Evolutionary conservation across 1,140 invertebrate genomes (phyloP).

Genomic region (Chrysomallon squamiferum): DNA sequence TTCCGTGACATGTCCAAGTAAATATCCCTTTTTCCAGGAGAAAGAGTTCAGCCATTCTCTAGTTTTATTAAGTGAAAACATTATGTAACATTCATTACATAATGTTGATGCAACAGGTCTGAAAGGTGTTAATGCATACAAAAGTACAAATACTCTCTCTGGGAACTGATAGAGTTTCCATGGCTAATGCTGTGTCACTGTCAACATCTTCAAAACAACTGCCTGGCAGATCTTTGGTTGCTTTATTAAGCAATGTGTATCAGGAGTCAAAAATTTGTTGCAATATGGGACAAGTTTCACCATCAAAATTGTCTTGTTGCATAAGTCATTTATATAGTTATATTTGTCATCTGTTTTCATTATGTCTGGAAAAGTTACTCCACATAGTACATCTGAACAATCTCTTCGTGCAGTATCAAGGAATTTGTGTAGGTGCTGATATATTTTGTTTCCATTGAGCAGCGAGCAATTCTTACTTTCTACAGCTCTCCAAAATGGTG

Average conservation of each 20-base stretch:
- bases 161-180: background rate
- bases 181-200: background rate
- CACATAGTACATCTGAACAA: constrained; percentile 6
- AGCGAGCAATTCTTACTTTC: constrained; percentile 19
- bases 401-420: constrained; percentile 11
- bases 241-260: too few species aligned
- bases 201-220: background rate
- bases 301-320: too few species aligned
- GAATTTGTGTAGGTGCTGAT: constrained; percentile 9
- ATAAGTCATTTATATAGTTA: background rate
- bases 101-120: too few species aligned
- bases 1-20: too few species aligned
- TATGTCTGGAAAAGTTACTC: constrained; percentile 13
- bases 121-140: background rate
- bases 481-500: constrained; percentile 21
- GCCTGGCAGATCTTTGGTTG: background rate
- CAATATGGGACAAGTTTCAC: too few species aligned
- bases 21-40: too few species aligned
- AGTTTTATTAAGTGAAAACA: background rate
- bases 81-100: background rate
- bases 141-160: background rate
- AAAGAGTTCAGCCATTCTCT: too few species aligned
- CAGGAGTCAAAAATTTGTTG: too few species aligned
- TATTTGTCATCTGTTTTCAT: constrained; percentile 11
- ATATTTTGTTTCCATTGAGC: constrained; percentile 8